phyloP scores from a whole-genome alignment of 2,888 invertebrate species.

The Coleophora flavipennella region DNA sequence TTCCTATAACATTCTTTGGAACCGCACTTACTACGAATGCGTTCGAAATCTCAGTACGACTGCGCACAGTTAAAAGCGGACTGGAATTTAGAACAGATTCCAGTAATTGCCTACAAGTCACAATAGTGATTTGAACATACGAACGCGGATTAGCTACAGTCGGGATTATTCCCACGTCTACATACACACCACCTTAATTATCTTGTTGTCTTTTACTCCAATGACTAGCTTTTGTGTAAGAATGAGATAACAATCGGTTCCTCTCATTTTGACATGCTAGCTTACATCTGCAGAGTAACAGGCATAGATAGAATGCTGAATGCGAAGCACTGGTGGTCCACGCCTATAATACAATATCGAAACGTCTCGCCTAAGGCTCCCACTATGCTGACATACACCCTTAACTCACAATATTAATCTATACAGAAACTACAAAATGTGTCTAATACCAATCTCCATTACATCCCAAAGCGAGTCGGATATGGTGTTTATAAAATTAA shows the following conservation, averaged over 20 bases:
- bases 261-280: no score
- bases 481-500: conserved; percentile 32
- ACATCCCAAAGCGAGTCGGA: conserved; percentile 31
- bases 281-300: no score
- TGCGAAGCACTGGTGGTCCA: no score
- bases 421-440: conserved; percentile 35
- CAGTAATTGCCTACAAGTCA: conserved; percentile 18
- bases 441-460: conserved; percentile 35
- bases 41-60: conserved; percentile 16
- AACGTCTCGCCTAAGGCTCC: conserved; percentile 28
- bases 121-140: conserved; percentile 12
- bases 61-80: not conserved
- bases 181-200: no score
- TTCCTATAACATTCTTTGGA: conserved; percentile 54
- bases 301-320: no score
- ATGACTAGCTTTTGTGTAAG: no score
- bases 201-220: no score
- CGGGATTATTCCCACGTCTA: no score
- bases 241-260: no score
- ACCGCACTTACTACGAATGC: conserved; percentile 24
- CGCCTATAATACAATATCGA: not conserved
- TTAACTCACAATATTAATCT: conserved; percentile 27
- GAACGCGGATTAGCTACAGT: no score
- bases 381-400: conserved; percentile 21
- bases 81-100: conserved; percentile 21